Evolutionary conservation across 1,140 invertebrate genomes (phyloP).

Genomic region (Helicorthomorpha holstii): DNA sequence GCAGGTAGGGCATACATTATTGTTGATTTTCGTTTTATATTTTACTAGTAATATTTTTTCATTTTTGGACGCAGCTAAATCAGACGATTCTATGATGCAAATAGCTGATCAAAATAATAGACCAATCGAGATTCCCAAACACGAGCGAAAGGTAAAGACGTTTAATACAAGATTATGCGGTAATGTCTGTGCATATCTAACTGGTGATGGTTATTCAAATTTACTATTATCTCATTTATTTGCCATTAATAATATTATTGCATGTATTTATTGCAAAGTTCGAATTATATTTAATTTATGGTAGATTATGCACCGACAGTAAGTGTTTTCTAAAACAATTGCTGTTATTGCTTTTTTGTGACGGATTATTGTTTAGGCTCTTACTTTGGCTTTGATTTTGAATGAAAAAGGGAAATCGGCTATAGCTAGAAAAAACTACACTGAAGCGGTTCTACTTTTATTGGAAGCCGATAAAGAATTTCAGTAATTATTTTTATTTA

Average conservation of each 20-base stretch:
- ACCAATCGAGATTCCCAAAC: too few species aligned
- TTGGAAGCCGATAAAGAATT: conserved; percentile 58
- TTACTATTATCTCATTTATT: conserved; percentile 2
- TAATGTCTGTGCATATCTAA: too few species aligned
- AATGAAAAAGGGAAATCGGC: conserved; percentile 55
- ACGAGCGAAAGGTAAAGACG: too few species aligned
- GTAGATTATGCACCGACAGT: neutral
- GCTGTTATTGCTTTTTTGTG: neutral
- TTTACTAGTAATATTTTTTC: neutral
- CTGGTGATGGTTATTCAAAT: too few species aligned
- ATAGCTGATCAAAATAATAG: conserved; percentile 60
- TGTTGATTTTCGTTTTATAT: conserved; percentile 2
- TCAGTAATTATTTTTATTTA: conserved; percentile 27
- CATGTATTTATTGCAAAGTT: neutral
- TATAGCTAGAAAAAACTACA: conserved; percentile 42
- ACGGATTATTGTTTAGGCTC: conserved; percentile 23
- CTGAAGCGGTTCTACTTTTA: conserved; percentile 47
- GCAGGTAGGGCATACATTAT: neutral
- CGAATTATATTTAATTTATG: neutral
- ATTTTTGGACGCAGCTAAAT: conserved; percentile 8
- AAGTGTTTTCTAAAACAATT: neutral
- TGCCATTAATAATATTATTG: neutral
- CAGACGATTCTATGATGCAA: conserved; percentile 27
- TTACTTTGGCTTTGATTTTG: conserved; percentile 52
- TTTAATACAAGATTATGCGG: too few species aligned